Evolutionary conservation across 2,113 vertebrate genomes (phyloP).

Genomic region (Martes martes): DNA sequence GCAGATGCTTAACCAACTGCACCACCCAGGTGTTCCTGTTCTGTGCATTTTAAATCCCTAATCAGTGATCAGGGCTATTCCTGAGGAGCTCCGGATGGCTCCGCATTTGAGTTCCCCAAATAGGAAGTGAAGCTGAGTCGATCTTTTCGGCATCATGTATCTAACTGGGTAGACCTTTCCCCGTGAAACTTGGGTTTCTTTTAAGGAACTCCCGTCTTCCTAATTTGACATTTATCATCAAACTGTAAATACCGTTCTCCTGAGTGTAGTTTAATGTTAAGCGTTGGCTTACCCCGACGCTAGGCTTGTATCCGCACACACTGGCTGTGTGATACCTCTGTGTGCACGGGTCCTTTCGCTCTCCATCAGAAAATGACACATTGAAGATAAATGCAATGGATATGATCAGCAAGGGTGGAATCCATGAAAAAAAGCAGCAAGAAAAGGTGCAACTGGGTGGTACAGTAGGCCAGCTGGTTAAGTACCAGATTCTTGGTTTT

Average conservation of each 20-base stretch:
- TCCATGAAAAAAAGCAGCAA: neutral
- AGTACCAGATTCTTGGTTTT: neutral
- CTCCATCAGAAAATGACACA: neutral
- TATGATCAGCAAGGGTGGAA: too few species aligned
- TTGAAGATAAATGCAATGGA: rapidly evolving
- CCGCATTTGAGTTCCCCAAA: neutral
- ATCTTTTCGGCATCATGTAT: neutral
- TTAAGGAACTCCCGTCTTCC: neutral
- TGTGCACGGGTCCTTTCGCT: neutral
- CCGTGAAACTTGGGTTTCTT: neutral
- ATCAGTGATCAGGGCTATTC: neutral
- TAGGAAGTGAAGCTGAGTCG: neutral
- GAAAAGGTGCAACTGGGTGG: too few species aligned
- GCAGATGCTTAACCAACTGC: too few species aligned
- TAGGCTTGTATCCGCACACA: rapidly evolving
- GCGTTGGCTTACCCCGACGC: neutral
- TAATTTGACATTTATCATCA: neutral
- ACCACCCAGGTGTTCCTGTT: neutral
- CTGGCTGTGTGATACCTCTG: rapidly evolving
- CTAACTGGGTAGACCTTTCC: neutral
- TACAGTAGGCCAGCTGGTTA: neutral
- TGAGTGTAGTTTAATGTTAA: neutral
- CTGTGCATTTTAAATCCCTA: neutral
- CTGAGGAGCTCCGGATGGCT: neutral
- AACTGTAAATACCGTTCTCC: rapidly evolving